Evolutionary conservation across 2,888 invertebrate species (phyloP), one percentile per base, ranked within the genome.

Genomic region (Camponotus fellah): DNA sequence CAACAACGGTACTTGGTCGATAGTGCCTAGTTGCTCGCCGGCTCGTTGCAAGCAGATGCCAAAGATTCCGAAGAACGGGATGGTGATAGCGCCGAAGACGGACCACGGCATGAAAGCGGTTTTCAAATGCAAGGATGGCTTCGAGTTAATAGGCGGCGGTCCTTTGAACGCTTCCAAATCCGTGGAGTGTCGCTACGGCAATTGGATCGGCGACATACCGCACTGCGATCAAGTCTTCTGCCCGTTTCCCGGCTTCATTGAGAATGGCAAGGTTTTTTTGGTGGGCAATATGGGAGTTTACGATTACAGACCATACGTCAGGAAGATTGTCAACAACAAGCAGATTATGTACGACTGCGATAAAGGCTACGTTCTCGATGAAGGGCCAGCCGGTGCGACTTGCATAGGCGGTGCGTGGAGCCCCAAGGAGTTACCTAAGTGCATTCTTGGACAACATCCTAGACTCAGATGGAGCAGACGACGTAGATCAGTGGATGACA

Each of bases 331-430:
- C 1, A 98, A 99, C 94, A 98, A 99, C 94, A 98, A 98, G 91
- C 99, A 99, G 95, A 98, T 99, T 81, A 98, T 98, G 97, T 99
- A 98, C 94, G 99, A 99, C 92, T 99, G 99, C 93, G 97, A 99
- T 90, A 97, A 98, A 92, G 99, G 99, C 0, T 99, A 97, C 92
- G 97, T 98, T 0, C 94, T 99, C 40, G 97, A 97, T 37, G 97
- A 97, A 89, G 99, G 99, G 0, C 98, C 98, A 0, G 76, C 82
- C 0, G 99, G 99, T 1, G 99, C 99, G 0, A 99, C 99, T 0
- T 99, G 99, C 91, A 97, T 99, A 40, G 98, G 98, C 9, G 99
- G 99, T 0, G 97, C 97, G 85, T 99, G 99, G 99, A 98, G 98
- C 87, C 99, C 99, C 0, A 96, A 96, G 88, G 97, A 98, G 91